Evolutionary conservation across 2,113 vertebrate genomes (phyloP).

Genomic region (Trichomycterus rosablanca): DNA sequence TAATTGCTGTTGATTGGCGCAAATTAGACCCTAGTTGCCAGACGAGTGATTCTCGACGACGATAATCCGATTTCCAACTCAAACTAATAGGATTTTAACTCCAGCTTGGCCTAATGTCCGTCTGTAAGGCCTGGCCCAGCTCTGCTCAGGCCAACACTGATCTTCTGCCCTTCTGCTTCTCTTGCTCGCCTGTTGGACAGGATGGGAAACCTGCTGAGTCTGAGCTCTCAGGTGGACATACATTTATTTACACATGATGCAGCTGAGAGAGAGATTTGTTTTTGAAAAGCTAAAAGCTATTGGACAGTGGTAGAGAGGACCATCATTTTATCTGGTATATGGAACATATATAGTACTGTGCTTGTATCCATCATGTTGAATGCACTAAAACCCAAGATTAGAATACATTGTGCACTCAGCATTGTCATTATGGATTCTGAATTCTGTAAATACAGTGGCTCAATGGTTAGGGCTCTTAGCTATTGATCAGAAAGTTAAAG

Average conservation of each 20-base stretch:
- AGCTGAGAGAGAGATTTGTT: no score
- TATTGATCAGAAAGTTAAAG: no score
- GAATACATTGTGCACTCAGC: no score
- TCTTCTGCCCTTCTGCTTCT: conserved; percentile 48
- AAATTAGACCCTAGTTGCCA: conserved; percentile 83
- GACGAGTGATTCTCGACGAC: conserved; percentile 81
- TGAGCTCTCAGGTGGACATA: conserved; percentile 13
- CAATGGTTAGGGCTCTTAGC: no score
- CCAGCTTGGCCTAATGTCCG: conserved; percentile 77
- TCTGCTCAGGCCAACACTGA: conserved; percentile 57
- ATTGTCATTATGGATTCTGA: no score
- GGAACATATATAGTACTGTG: no score
- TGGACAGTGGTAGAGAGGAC: no score
- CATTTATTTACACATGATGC: conserved; percentile 10
- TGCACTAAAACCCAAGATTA: no score
- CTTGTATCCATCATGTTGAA: no score
- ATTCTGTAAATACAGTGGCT: no score
- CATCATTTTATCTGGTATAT: no score
- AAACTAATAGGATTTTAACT: conserved; percentile 87
- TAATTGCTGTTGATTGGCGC: conserved; percentile 81
- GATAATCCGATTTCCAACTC: conserved; percentile 80
- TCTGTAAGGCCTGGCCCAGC: conserved; percentile 73
- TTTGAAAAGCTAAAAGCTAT: no score
- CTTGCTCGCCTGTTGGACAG: conserved; percentile 23
- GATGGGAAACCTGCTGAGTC: conserved; percentile 1